Evolutionary conservation across 1,140 invertebrate genomes (phyloP).

Genomic region (Brachionus angularis): DNA sequence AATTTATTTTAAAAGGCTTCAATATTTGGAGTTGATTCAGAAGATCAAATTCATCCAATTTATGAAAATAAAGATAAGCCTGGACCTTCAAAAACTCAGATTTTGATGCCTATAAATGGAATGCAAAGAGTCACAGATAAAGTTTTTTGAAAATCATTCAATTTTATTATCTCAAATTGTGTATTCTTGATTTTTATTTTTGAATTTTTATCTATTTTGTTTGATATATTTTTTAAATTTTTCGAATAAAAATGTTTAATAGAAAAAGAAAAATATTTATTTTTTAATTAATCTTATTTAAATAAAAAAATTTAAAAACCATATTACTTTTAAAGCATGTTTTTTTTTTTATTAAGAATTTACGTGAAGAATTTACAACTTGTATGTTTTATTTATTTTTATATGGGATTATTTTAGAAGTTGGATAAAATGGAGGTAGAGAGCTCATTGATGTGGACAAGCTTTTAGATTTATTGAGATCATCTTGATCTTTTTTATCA

Average conservation of each 20-base stretch:
- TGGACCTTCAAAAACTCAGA: slow-evolving; percentile 1
- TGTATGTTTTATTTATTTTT: too few relatives aligned
- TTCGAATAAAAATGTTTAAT: too few relatives aligned
- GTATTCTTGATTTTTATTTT: too few relatives aligned
- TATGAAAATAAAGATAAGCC: neutral
- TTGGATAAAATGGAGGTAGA: slow-evolving; percentile 35
- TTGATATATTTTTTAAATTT: too few relatives aligned
- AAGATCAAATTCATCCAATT: slow-evolving; percentile 21
- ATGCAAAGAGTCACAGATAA: slow-evolving; percentile 42
- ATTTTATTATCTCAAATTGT: neutral
- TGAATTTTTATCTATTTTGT: too few relatives aligned
- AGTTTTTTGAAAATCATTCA: slow-evolving; percentile 32
- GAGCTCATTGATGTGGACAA: slow-evolving; percentile 15
- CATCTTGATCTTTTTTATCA: slow-evolving; percentile 37
- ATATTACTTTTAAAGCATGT: too few relatives aligned
- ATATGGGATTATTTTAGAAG: slow-evolving; percentile 38
- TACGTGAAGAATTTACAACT: too few relatives aligned
- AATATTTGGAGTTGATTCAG: slow-evolving; percentile 31
- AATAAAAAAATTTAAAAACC: too few relatives aligned
- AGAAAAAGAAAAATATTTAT: too few relatives aligned
- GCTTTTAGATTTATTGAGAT: neutral
- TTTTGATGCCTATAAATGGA: slow-evolving; percentile 40
- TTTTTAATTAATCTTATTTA: too few relatives aligned
- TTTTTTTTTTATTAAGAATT: too few relatives aligned
- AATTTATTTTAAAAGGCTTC: neutral